These are phyloP conservation scores for Globicephala melas DNA, from an alignment of 2,113 vertebrate genomes.

Conservation along the genomic window DNA sequence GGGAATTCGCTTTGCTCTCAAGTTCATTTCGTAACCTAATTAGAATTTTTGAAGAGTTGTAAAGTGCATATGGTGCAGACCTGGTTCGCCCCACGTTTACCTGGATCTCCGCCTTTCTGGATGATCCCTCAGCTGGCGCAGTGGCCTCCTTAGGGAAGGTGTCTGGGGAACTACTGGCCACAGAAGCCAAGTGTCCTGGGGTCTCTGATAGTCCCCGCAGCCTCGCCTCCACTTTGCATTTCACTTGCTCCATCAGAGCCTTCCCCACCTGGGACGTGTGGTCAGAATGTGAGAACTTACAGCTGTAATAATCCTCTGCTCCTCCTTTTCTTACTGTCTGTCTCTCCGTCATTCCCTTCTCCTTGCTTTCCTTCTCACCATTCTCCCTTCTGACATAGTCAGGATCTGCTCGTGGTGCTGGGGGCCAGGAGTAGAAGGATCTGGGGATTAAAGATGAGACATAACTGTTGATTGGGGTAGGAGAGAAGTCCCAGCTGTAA, in stretches of 20 bases:
- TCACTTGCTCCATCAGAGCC: neutral
- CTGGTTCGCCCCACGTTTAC: neutral
- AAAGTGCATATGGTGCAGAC: neutral
- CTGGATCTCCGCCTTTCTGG: neutral
- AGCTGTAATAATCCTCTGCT: neutral
- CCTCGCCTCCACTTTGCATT: neutral
- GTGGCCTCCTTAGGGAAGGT: neutral
- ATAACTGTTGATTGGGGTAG: neutral
- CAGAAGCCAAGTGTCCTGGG: neutral
- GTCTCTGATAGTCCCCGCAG: fast-evolving
- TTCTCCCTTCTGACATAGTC: neutral
- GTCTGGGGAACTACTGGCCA: neutral
- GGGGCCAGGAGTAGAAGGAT: neutral
- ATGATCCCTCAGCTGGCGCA: neutral
- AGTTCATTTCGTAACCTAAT: slow-evolving; percentile 63
- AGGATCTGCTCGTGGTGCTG: neutral
- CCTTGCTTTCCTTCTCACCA: neutral
- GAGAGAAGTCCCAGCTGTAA: neutral
- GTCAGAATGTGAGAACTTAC: neutral
- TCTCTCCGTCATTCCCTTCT: neutral
- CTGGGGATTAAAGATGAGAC: neutral
- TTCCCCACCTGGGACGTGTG: neutral
- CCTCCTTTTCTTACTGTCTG: neutral
- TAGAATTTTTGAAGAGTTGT: slow-evolving; percentile 61
- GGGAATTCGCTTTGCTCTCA: slow-evolving; percentile 51